Conservation (phyloP, 2,888 invertebrate species). For the Hyles lineata region DNA sequence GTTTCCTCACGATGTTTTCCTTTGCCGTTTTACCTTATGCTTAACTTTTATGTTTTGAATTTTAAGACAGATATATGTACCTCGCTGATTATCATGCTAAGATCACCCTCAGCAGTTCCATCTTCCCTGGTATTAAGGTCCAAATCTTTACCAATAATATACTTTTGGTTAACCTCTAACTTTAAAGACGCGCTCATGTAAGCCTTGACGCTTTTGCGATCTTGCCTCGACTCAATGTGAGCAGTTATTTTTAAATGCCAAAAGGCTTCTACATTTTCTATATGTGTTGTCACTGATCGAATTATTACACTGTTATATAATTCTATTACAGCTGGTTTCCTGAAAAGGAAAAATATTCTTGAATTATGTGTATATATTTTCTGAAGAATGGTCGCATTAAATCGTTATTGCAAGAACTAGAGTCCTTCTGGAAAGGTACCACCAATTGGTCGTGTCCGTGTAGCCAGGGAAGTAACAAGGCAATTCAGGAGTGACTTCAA, state of each 20-base stretch:
- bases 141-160: slow-evolving; percentile 55
- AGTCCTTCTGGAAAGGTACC: no score
- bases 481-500: no score
- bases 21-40: no score
- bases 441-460: no score
- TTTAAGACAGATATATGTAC: slow-evolving; percentile 45
- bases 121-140: slow-evolving; percentile 52
- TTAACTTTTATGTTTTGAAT: background rate
- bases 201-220: slow-evolving; percentile 53
- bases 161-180: slow-evolving; percentile 62
- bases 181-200: slow-evolving; percentile 59
- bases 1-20: no score
- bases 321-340: slow-evolving; percentile 88
- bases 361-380: background rate
- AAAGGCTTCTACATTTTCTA: slow-evolving; percentile 49
- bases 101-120: slow-evolving; percentile 61
- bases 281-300: slow-evolving; percentile 84
- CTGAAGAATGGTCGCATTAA: no score
- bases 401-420: no score
- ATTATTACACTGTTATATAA: slow-evolving; percentile 87
- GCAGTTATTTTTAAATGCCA: slow-evolving; percentile 66
- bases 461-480: no score
- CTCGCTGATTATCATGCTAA: slow-evolving; percentile 65
- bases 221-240: slow-evolving; percentile 62
- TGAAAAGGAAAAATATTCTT: slow-evolving; percentile 56